Conservation (phyloP, 2,888 invertebrate species). For the Hypselothyrea guttata region DNA sequence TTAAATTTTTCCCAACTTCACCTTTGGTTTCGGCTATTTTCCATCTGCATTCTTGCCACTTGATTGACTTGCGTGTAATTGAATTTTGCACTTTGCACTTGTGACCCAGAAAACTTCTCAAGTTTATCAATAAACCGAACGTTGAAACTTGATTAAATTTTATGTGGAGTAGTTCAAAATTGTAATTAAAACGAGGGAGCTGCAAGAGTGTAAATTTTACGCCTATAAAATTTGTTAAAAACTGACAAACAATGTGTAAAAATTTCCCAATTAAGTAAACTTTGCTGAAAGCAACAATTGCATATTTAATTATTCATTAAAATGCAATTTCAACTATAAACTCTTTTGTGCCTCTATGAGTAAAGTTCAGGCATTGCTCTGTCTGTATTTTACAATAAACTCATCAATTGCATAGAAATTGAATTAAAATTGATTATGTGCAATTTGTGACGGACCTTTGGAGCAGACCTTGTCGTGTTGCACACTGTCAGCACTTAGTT, state of each 20-base stretch:
- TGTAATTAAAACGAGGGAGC: conserved; percentile 42
- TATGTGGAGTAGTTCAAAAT: conserved; percentile 32
- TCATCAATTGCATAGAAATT: conserved; percentile 10
- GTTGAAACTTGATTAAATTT: conserved; percentile 45
- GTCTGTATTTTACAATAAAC: too few relatives aligned
- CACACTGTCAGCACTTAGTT: conserved; percentile 16
- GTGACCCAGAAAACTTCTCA: conserved; percentile 25
- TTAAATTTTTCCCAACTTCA: neutral
- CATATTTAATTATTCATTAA: too few relatives aligned
- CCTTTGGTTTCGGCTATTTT: neutral
- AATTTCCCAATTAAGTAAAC: too few relatives aligned
- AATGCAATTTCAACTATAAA: too few relatives aligned
- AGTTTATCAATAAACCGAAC: conserved; percentile 33
- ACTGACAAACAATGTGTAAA: too few relatives aligned
- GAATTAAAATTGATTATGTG: conserved; percentile 25
- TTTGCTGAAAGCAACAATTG: too few relatives aligned
- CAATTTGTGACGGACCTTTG: neutral
- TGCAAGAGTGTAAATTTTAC: too few relatives aligned
- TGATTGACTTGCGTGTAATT: conserved; percentile 51
- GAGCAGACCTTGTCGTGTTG: conserved; percentile 7
- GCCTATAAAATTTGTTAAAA: too few relatives aligned
- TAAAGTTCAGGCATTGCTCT: too few relatives aligned
- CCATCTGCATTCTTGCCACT: neutral
- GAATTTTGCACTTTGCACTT: conserved; percentile 42
- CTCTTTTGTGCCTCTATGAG: too few relatives aligned